Conservation (phyloP, 2,888 invertebrate genomes). For the Syritta pipiens region DNA sequence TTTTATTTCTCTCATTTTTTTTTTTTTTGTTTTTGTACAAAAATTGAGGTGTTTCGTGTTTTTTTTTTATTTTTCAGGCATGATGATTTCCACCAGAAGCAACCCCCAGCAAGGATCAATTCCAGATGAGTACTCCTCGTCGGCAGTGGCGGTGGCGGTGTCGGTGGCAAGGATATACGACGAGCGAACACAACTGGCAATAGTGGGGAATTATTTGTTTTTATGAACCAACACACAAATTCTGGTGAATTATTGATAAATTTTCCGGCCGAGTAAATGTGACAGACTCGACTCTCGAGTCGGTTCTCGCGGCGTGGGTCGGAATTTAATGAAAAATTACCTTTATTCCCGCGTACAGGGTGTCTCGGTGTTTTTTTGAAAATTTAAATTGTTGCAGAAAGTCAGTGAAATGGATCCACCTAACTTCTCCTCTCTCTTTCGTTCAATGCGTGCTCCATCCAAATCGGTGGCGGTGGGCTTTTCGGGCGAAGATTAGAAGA, state of each 20-base stretch:
- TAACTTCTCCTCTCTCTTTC: slow-evolving; percentile 11
- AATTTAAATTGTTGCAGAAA: too few species aligned
- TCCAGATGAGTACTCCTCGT: slow-evolving; percentile 53
- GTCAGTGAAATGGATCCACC: too few species aligned
- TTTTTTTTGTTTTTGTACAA: slow-evolving; percentile 23
- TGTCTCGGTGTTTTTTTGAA: slow-evolving; percentile 11
- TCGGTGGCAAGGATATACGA: not conserved
- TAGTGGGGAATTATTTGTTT: slow-evolving; percentile 49
- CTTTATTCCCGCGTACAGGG: slow-evolving; percentile 41
- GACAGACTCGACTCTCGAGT: slow-evolving; percentile 40
- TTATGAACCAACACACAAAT: slow-evolving; percentile 56
- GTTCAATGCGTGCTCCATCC: slow-evolving; percentile 28
- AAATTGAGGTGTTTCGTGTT: slow-evolving; percentile 37
- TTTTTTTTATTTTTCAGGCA: slow-evolving; percentile 9
- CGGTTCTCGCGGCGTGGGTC: too few species aligned
- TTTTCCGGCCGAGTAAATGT: slow-evolving; percentile 57
- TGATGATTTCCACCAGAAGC: slow-evolving; percentile 14
- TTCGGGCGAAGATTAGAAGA: slow-evolving; percentile 3
- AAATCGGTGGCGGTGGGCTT: not conserved
- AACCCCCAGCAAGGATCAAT: slow-evolving; percentile 42
- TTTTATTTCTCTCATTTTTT: slow-evolving; percentile 1
- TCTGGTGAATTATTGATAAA: slow-evolving; percentile 67
- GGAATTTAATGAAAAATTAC: slow-evolving; percentile 20
- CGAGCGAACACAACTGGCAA: slow-evolving; percentile 30
- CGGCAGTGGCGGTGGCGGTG: not conserved